Percentiles rank a stretch among this genome's conserved stretches.
phyloP scores from a whole-genome alignment of 2,797 vertebrate genomes.

The Delichon dasypus region DNA sequence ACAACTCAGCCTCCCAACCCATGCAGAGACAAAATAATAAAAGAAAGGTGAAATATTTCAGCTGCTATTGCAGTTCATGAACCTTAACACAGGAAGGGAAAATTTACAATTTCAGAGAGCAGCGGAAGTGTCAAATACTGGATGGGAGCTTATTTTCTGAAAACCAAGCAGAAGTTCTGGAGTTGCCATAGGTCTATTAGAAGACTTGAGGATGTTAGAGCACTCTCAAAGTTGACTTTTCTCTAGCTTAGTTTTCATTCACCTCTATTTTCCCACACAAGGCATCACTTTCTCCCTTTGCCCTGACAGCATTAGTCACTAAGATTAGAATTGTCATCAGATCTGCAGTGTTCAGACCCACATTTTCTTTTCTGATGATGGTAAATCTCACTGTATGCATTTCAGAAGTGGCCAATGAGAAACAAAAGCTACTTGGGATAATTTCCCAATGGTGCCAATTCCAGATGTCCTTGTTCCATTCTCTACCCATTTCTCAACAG shows the following conservation, averaged over 20 bases:
- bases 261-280: background rate
- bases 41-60: background rate
- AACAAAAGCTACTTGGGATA: background rate
- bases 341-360: background rate
- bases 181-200: background rate
- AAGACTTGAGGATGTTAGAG: background rate
- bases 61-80: background rate
- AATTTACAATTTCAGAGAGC: background rate
- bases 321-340: background rate
- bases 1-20: background rate
- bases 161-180: background rate
- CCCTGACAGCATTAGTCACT: background rate
- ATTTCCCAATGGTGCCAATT: background rate
- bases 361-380: background rate
- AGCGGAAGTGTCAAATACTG: background rate
- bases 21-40: background rate
- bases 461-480: background rate
- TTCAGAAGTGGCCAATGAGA: background rate
- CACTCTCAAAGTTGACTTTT: background rate
- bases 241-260: background rate
- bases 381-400: background rate
- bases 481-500: background rate
- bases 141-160: background rate
- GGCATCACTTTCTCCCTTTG: background rate
- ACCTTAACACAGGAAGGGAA: background rate